Percentiles rank a stretch among this genome's conserved stretches.
Conservation (phyloP, 2,888 invertebrate genomes). For the Andrena flavipes region DNA sequence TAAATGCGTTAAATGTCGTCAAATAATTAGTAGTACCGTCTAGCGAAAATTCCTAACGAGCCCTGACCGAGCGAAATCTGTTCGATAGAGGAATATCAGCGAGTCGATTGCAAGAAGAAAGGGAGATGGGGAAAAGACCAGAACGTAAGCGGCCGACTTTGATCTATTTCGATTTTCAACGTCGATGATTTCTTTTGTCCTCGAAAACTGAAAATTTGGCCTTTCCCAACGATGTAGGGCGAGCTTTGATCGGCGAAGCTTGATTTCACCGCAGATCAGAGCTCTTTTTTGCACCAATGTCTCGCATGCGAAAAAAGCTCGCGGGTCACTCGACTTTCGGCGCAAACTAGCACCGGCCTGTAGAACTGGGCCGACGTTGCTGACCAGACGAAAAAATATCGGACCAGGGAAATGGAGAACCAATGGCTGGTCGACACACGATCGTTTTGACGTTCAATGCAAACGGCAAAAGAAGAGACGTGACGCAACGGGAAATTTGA, state of each 20-base stretch:
- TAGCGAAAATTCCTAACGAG: background rate
- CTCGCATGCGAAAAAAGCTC: conserved; percentile 36
- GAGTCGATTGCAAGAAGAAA: conserved; percentile 4
- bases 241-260: conserved; percentile 57
- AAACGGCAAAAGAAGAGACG: background rate
- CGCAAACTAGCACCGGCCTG: conserved; percentile 59
- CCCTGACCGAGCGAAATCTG: background rate
- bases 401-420: background rate
- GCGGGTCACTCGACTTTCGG: conserved; percentile 71
- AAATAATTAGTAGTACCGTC: background rate
- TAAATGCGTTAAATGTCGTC: too few species aligned
- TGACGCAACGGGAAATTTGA: too few species aligned
- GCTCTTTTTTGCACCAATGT: conserved; percentile 26
- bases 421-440: background rate
- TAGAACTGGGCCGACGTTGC: conserved; percentile 2
- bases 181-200: conserved; percentile 55
- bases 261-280: conserved; percentile 52
- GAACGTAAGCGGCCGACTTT: conserved; percentile 24
- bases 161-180: conserved; percentile 56
- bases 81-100: background rate
- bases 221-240: conserved; percentile 42
- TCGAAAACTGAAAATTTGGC: conserved; percentile 47
- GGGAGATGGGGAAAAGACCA: too few species aligned
- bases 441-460: background rate
- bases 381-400: conserved; percentile 31